phyloP scores from a whole-genome alignment of 2,888 invertebrate species.

The Ecliptopera silaceata region DNA sequence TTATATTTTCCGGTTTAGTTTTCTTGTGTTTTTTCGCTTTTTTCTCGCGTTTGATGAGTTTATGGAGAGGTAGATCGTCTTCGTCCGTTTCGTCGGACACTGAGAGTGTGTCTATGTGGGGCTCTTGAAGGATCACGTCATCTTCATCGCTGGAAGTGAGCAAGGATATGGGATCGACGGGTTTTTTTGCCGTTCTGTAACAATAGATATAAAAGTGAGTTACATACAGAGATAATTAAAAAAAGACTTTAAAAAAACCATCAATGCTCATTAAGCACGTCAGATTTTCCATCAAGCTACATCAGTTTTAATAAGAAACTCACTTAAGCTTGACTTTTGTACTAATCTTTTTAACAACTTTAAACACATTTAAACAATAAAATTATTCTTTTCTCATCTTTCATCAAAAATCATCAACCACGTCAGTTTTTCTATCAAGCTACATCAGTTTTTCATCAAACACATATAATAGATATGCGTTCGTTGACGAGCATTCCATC shows the following conservation, averaged over 20 bases:
- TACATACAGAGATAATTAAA: too few species aligned
- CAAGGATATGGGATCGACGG: slow-evolving; percentile 61
- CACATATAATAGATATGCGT: too few species aligned
- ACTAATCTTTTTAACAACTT: too few species aligned
- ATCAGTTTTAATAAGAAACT: too few species aligned
- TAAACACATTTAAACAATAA: too few species aligned
- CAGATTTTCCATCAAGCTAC: neutral
- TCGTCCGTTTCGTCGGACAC: slow-evolving; percentile 71
- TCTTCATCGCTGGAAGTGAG: slow-evolving; percentile 73
- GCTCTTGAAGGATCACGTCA: slow-evolving; percentile 71
- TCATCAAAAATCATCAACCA: neutral
- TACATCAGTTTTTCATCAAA: too few species aligned
- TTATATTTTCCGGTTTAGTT: slow-evolving; percentile 2
- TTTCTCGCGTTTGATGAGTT: slow-evolving; percentile 44
- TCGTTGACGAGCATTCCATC: neutral
- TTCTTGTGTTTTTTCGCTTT: slow-evolving; percentile 28
- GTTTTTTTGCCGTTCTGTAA: slow-evolving; percentile 41
- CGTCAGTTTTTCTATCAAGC: neutral
- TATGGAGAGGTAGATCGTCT: slow-evolving; percentile 64
- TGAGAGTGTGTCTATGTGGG: slow-evolving; percentile 67
- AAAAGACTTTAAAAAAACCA: too few species aligned
- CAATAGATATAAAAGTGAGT: neutral
- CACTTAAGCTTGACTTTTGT: too few species aligned
- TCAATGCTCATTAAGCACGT: neutral
- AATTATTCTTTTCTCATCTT: neutral